Evolutionary conservation across 2,797 vertebrate genomes (phyloP).

Genomic region (Denticeps clupeoides): DNA sequence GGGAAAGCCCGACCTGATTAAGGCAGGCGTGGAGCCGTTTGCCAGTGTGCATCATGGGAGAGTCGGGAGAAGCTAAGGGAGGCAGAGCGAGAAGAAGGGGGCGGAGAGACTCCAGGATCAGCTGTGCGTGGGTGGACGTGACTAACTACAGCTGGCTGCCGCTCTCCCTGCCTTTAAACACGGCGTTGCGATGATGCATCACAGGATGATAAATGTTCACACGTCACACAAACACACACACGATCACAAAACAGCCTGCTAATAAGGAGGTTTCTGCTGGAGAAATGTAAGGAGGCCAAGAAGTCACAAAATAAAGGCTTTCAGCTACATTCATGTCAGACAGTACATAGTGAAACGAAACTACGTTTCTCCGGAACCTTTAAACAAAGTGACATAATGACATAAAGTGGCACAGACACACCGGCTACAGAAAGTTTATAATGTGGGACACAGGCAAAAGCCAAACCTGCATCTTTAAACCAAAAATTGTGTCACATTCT

Average conservation of each 20-base stretch:
- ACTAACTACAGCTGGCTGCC: constrained; percentile 45
- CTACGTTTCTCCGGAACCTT: too few species aligned
- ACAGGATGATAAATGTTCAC: background rate
- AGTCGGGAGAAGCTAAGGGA: background rate
- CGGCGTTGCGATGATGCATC: constrained; percentile 20
- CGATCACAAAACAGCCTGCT: background rate
- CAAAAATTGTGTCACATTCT: background rate
- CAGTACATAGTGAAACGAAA: too few species aligned
- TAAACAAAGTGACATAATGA: too few species aligned
- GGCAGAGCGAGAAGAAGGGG: background rate
- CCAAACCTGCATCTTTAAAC: too few species aligned
- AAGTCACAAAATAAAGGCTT: too few species aligned
- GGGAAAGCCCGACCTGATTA: background rate
- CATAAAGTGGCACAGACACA: too few species aligned
- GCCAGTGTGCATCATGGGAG: too few species aligned
- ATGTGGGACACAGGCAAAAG: constrained; percentile 2
- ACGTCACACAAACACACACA: background rate
- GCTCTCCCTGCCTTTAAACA: constrained; percentile 13
- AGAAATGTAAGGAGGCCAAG: constrained; percentile 6
- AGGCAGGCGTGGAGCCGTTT: background rate
- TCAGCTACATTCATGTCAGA: too few species aligned
- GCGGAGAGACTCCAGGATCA: constrained; percentile 45
- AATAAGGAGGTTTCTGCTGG: constrained; percentile 18
- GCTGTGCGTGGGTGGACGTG: constrained; percentile 57
- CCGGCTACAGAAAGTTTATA: too few species aligned